phyloP scores from a whole-genome alignment of 1,140 invertebrate species.

The Mesaphorura yosii region DNA sequence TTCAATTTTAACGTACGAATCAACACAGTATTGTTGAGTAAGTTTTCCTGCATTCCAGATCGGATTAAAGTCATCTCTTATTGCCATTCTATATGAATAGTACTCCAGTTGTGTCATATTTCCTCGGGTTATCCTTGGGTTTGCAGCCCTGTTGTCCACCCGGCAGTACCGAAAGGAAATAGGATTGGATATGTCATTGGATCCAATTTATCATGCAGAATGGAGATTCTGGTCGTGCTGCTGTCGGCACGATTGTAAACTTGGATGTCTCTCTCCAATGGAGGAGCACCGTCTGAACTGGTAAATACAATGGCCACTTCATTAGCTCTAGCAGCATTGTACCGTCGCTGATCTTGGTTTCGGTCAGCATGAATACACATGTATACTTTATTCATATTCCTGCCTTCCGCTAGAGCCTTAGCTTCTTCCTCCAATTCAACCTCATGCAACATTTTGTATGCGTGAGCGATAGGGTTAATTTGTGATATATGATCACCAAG shows the following conservation, averaged over 20 bases:
- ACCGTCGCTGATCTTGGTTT: constrained; percentile 18
- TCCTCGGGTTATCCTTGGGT: background rate
- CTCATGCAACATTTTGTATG: constrained; percentile 17
- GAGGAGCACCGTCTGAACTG: constrained; percentile 13
- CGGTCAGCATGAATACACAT: constrained; percentile 5
- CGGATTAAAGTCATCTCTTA: constrained; percentile 32
- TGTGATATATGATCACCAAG: background rate
- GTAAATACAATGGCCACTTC: constrained; percentile 24
- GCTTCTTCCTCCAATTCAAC: background rate
- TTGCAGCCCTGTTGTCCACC: constrained; percentile 30
- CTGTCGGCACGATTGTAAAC: background rate
- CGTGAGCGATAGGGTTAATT: constrained; percentile 10
- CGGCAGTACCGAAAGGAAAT: constrained; percentile 38
- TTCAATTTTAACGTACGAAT: constrained; percentile 33
- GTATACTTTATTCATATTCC: constrained; percentile 13
- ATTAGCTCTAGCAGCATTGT: constrained; percentile 6
- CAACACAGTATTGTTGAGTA: constrained; percentile 34
- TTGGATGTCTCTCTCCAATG: constrained; percentile 15
- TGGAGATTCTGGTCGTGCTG: background rate
- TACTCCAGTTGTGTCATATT: constrained; percentile 37
- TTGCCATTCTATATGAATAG: constrained; percentile 37
- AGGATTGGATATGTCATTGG: constrained; percentile 39
- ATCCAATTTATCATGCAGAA: constrained; percentile 32
- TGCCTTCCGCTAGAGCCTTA: background rate
- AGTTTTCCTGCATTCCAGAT: constrained; percentile 18